phyloP scores from a whole-genome alignment of 2,797 vertebrate species.

The Clarias laeviceps region DNA sequence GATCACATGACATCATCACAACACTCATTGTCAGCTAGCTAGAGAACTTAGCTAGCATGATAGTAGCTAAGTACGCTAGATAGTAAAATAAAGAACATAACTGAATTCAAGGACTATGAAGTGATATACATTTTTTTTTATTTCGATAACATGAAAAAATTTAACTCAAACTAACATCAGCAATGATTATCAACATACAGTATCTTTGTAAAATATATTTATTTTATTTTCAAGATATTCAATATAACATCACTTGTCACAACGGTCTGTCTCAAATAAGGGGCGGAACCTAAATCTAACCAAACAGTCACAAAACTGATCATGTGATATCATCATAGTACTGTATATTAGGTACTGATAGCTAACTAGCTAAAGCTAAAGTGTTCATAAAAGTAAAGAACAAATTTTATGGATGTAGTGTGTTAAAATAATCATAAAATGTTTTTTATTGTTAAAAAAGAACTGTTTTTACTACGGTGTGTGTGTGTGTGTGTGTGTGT shows the following conservation, averaged over 20 bases:
- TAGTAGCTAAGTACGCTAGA: background rate
- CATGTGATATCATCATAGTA: background rate
- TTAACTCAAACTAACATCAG: background rate
- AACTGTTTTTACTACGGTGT: background rate
- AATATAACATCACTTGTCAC: background rate
- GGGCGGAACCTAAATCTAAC: background rate
- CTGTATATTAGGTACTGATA: background rate
- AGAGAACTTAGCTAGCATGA: background rate
- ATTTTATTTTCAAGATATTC: background rate
- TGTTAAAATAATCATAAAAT: background rate
- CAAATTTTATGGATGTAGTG: background rate
- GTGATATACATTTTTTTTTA: background rate
- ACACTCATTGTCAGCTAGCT: background rate
- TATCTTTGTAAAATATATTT: background rate
- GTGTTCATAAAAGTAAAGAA: background rate
- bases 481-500: conserved; percentile 31
- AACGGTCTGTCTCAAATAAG: background rate
- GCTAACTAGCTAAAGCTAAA: background rate
- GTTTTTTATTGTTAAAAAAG: background rate
- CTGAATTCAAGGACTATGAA: too few relatives aligned
- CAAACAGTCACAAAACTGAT: background rate
- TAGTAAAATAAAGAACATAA: background rate
- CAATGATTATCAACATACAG: background rate
- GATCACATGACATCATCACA: background rate
- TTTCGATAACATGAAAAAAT: background rate